phyloP scores from a whole-genome alignment of 2,888 invertebrate genomes.

The Liodrosophila aerea region DNA sequence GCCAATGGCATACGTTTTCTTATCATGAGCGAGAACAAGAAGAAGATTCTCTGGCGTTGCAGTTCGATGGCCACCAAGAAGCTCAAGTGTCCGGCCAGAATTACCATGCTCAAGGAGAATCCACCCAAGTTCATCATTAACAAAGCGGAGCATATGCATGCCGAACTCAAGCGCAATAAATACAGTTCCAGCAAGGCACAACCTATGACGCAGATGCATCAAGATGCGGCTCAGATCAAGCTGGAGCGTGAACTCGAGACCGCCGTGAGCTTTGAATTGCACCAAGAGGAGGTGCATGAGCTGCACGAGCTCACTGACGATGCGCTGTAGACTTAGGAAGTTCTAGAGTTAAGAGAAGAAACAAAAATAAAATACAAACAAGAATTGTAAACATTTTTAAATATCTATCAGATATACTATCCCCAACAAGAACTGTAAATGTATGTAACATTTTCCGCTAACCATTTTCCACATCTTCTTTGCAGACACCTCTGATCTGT shows the following conservation, averaged over 20 bases:
- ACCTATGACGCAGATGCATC: constrained; percentile 24
- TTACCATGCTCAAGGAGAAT: constrained; percentile 81
- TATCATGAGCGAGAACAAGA: constrained; percentile 82
- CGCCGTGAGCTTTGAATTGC: constrained; percentile 66
- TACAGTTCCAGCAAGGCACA: constrained; percentile 79
- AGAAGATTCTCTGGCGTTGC: constrained; percentile 82
- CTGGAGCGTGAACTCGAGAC: constrained; percentile 64
- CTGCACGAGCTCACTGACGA: constrained; percentile 56
- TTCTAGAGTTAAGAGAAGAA: constrained; percentile 7
- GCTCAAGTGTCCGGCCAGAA: constrained; percentile 82
- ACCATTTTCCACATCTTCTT: background rate
- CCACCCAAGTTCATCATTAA: constrained; percentile 82
- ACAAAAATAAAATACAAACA: constrained; percentile 42
- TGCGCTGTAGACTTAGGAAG: constrained; percentile 27
- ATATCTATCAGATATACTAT: background rate
- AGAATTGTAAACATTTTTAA: constrained; percentile 26
- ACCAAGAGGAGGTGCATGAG: constrained; percentile 57
- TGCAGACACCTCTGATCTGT: constrained; percentile 28
- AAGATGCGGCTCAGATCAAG: constrained; percentile 57
- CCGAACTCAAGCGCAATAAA: constrained; percentile 81
- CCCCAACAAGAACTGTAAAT: background rate
- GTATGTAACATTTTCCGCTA: background rate
- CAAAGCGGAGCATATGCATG: constrained; percentile 82
- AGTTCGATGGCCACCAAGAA: constrained; percentile 83
- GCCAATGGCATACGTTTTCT: constrained; percentile 82